A percentile compares a stretch with the other conserved stretches of the same genome.
Evolutionary conservation across 2,888 invertebrate species (phyloP).

Genomic region (Unio pictorum): DNA sequence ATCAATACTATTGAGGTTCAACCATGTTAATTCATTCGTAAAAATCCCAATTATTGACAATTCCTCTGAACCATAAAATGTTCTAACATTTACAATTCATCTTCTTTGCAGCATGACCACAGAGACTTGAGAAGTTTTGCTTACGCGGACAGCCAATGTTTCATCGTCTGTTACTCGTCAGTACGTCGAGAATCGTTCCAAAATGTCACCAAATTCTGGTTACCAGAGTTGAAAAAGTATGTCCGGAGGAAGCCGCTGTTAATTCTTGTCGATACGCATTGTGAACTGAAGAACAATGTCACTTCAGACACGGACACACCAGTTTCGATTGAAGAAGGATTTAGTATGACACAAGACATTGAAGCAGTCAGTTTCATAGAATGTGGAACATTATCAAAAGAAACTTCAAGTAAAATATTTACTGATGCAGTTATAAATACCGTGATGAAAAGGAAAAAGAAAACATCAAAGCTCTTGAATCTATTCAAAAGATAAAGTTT

Average conservation of each 20-base stretch:
- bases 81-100: too few relatives aligned
- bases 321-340: conserved; percentile 35
- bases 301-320: conserved; percentile 8
- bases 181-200: conserved; percentile 41
- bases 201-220: conserved; percentile 40
- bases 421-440: conserved; percentile 37
- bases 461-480: conserved; percentile 7
- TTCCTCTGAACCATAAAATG: too few relatives aligned
- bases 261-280: conserved; percentile 45
- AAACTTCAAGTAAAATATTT: conserved; percentile 36
- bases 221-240: conserved; percentile 43
- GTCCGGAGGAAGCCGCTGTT: conserved; percentile 36
- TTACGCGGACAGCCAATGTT: conserved; percentile 46
- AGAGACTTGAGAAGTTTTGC: conserved; percentile 43
- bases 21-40: too few relatives aligned
- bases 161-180: conserved; percentile 47
- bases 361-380: conserved; percentile 41
- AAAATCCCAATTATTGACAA: too few relatives aligned
- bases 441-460: conserved; percentile 31
- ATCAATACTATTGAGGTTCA: too few relatives aligned
- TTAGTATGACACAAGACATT: conserved; percentile 30
- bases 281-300: conserved; percentile 26
- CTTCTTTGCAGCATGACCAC: conserved; percentile 37
- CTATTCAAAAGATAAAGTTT: too few relatives aligned
- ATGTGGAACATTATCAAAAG: conserved; percentile 31